Evolutionary conservation across 2,888 invertebrate genomes (phyloP), one percentile per base, ranked within the genome.

Genomic region (Hirtodrosophila cameraria): DNA sequence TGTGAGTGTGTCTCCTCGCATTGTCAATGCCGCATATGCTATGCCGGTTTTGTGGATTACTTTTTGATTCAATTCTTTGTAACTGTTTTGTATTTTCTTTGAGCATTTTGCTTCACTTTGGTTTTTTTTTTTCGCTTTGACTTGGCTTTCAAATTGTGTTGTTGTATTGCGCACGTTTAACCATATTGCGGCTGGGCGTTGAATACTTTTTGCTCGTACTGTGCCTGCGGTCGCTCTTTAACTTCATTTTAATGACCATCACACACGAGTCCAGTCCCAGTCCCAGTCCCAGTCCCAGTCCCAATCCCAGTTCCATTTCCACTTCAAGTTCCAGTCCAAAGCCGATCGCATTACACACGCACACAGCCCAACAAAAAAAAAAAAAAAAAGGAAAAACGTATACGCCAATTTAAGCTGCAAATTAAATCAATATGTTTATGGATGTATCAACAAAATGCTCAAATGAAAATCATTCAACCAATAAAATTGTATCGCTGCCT

Each of bases 41-140:
- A 52, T 72, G 57, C 75, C 80, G 75, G 80, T 73, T 76, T 79
- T 78, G 78, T 71, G 81, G 74, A 81, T 71, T 77, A 68, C 66
- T 63, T 70, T 75, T 53, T 61, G 66, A 72, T 62, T 52, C 66
- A 42, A 61, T 35, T 23, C 36, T 13, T 41, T 45, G 50, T 41
- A n/a, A n/a, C n/a, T 55, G 23, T 31, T 35, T 18, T 18, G 18
- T 23, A 23, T 57, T 27, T 50, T 60, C 20, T 43, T 55, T 27
- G 35, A 33, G 23, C 28, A 41, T 50, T 49, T 43, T 35, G n/a
- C 33, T 33, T 20, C 12, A 15, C 8, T 55, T 66, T 53, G 39
- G 27, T 53, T 39, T 55, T 66, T 53, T 36, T 20, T 53, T 39
- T 48, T 33, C 48, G 52, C 55, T 72, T 63, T 63, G 41, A 46